Conservation (phyloP, 2,888 invertebrate species). For the Scelioninae gen. 1 region DNA sequence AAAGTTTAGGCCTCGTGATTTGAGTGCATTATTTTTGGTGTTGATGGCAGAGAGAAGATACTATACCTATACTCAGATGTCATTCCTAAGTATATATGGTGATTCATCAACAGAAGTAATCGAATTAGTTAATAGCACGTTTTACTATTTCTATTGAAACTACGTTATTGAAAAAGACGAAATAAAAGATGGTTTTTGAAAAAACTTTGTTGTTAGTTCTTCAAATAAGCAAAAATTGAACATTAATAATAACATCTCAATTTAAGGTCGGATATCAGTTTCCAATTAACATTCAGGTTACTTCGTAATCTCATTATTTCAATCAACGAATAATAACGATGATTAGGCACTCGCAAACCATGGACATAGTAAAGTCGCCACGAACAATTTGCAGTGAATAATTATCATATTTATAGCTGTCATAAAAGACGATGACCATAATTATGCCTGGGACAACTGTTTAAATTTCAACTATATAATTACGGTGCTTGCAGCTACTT, state of each 20-base stretch:
- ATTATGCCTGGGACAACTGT: slow-evolving; percentile 58
- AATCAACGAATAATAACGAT: slow-evolving; percentile 23
- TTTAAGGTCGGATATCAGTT: not conserved
- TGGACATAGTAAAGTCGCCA: slow-evolving; percentile 20
- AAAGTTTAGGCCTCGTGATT: slow-evolving; percentile 21
- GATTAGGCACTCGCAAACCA: slow-evolving; percentile 5
- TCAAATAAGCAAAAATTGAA: no score
- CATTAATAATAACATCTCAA: not conserved
- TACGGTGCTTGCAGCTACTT: slow-evolving; percentile 48
- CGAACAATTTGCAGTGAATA: slow-evolving; percentile 50
- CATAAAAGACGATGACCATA: slow-evolving; percentile 59
- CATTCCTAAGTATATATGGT: no score
- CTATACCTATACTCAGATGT: no score
- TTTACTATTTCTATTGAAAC: no score
- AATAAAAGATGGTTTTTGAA: no score
- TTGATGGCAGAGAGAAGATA: not conserved
- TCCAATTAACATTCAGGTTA: not conserved
- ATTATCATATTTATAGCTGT: slow-evolving; percentile 62
- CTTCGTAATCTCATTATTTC: slow-evolving; percentile 35
- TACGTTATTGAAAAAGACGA: no score
- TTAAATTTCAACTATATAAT: slow-evolving; percentile 61
- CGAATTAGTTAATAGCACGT: no score
- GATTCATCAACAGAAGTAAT: not conserved
- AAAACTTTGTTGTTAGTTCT: not conserved
- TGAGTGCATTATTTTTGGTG: slow-evolving; percentile 28